Evolutionary conservation across 2,888 invertebrate species (phyloP), one percentile per base, ranked within the genome.

Genomic region (Escarpia spicata): DNA sequence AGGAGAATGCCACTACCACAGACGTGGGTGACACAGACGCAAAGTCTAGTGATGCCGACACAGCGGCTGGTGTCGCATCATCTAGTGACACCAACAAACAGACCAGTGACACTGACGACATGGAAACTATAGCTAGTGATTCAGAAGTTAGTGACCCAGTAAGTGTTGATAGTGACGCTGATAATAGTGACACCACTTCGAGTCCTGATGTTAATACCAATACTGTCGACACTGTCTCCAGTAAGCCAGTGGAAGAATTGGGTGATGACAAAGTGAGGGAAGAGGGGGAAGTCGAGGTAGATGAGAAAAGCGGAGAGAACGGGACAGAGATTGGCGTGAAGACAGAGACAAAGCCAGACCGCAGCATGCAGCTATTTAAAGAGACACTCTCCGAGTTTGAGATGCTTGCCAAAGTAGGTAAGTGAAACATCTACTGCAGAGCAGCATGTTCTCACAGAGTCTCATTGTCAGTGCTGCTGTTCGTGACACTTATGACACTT

Each of bases 361-460:
- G 92, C 37, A 94, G 93, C 45, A 93, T 93, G 91, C 93, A 94
- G 92, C 95, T 95, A 19, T 94, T 95, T 89, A 93, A 94, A 31
- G 96, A 96, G 92, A 96, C 96, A 8, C 96, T 97, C 43, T 97
- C 97, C 26, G 97, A 97, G 94, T 96, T 97, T 92, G 97, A 97
- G 95, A 97, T 97, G 96, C 96, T 97, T 91, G 96, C 97, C 75
- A 97, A 97, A 96, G 97, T 97, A 95, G 97, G 97, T 97, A 95
- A 96, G 96, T 94, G n/a, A 75, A 75, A 6, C 75, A 75, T n/a
- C 19, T 75, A 4, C 26, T 26, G 6, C 2, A 26, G 26, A 75
- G 75, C 75, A 75, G n/a, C 26, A 26, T 75, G 6, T 75, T 26
- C 75, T 75, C 75, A n/a, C 75, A 75, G 60, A 10, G 26, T 60